Evolutionary conservation across 2,113 vertebrate genomes (phyloP), one percentile per base, ranked within the genome.

Genomic region (Ceyx melanurus): DNA sequence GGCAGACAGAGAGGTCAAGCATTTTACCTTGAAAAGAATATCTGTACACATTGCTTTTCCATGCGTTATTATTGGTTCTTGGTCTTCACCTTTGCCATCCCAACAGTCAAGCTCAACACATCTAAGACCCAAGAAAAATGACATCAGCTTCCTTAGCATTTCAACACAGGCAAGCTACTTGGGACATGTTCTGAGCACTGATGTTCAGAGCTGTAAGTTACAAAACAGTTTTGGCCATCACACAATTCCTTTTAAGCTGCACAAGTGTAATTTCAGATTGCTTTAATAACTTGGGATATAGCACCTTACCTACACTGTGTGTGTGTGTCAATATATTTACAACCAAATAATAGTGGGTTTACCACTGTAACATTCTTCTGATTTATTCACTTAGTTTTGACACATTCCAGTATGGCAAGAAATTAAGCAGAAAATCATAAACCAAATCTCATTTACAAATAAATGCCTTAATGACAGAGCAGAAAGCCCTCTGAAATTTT

Each of bases 41-140:
- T 99, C 99, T n/a, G 99, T 99, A 94, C 99, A 99, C 99, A 99
- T 99, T 58, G 99, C 99, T 96, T 99, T 99, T 33, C 99, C 99
- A 8, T 99, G 99, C 4, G 99, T 99, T 94, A 99, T 99, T 95
- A 99, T 99, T 2, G 99, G 99, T 64, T 99, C 99, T 90, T 99
- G 99, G 89, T 99, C 99, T 96, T 99, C 99, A 67, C 99, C 98
- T 98, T 99, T 99, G 45, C 99, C 99, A 81, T 99, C 99, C 99
- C 99, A 99, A 88, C 99, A 99, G 97, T 99, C 99, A 92, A 99
- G 97, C 97, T 99, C 99, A 10, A 99, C 98, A 97, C 99, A 99
- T 88, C 99, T 99, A 93, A 29, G 84, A 95, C 6, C 86, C 23
- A 95, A 80, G 35, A 48, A 87, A 86, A 92, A 64, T 1, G 0